Base-by-base conservation (phyloP, 2,797 vertebrate species). In the Todus mexicanus region DNA sequence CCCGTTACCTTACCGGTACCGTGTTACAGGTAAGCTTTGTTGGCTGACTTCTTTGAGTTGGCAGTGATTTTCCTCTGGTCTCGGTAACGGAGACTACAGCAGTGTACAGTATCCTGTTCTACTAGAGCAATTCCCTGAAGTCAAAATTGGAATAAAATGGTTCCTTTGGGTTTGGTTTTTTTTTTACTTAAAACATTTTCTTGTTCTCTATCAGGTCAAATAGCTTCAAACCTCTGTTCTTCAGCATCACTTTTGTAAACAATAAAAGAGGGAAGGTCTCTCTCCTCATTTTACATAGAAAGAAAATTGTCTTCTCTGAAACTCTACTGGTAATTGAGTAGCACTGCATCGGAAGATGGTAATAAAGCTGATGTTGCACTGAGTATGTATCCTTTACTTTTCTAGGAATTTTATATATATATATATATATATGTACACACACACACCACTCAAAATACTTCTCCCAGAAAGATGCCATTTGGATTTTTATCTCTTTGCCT, bases 351-450 rank as follows among this genome's bases (percentile, higher is more conserved):
- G 21, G 92, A 76, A 94, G 77, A 65, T 85, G 86, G 93, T 77
- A 95, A 96, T 96, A 96, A 96, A 95, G 89, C 92, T 94, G 84
- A 70, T 86, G 76, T 94, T 93, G 95, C 94, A 95, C 95, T 91
- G 92, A 77, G 11, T 54, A 19, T 22, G 92, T 88, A 94, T 91
- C 66, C 68, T 81, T 87, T 85, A 71, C 84, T 95, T 91, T 75
- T 65, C 38, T 70, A 91, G 90, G 73, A 87, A 27, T 29, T 45
- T 15, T 37, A 21, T 31, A 26, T 7, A 6, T 10, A 35, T 21
- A 5, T 20, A 7, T 12, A 13, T 2, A 5, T 3, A 4, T 14
- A 7, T 11, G 12, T 2, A 5, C 27, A 31, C 12, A 3, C 26
- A 6, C 11, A 12, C 2, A 5, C n/a, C n/a, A n/a, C n/a, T 92